Conservation (phyloP, 2,888 invertebrate genomes). For the Spilarctia lutea region DNA sequence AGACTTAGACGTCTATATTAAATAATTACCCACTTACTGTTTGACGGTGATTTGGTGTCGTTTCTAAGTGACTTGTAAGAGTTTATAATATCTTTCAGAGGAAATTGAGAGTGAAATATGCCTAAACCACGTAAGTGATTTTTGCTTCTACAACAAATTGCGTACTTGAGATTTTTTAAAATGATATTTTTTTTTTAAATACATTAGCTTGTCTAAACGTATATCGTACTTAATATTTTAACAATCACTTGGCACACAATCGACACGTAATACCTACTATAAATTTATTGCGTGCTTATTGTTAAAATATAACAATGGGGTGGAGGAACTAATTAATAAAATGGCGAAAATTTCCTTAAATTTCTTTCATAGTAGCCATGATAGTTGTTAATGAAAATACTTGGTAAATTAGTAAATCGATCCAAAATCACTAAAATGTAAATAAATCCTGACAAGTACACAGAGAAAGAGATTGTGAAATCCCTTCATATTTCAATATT, state of each 20-base stretch:
- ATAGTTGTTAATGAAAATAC: background rate
- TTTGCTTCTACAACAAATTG: background rate
- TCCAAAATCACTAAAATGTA: background rate
- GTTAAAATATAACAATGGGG: background rate
- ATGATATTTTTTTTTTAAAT: background rate
- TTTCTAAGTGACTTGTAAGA: background rate
- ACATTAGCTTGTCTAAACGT: background rate
- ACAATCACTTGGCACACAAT: background rate
- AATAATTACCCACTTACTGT: too few species aligned
- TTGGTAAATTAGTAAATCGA: background rate
- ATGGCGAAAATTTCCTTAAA: background rate
- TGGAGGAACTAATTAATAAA: background rate
- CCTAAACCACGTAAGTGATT: conserved; percentile 38
- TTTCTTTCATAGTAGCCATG: background rate
- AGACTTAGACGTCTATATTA: too few species aligned
- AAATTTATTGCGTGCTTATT: too few species aligned
- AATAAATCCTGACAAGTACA: too few species aligned
- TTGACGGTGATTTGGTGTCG: background rate
- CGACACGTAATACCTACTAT: too few species aligned
- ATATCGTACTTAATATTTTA: background rate
- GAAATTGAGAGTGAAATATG: conserved; percentile 25
- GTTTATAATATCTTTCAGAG: background rate
- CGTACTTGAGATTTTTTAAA: background rate
- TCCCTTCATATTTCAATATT: too few species aligned
- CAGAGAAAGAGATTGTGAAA: too few species aligned